Base-by-base conservation (phyloP, 2,888 invertebrate species). In the Sialis lutaria region DNA sequence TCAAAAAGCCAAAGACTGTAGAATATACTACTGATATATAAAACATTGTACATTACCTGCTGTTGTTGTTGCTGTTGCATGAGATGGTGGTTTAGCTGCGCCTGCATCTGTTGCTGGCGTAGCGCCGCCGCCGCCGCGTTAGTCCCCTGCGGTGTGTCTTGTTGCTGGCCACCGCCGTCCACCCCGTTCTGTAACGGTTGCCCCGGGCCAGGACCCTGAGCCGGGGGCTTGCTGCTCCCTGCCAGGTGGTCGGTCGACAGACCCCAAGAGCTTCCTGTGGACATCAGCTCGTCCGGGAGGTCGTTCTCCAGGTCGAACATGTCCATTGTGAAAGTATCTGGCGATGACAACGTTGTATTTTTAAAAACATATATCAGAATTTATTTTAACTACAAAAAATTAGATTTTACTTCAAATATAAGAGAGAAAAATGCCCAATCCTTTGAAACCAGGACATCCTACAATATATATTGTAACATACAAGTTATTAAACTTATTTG, bases 251-350 rank as follows among this genome's bases (percentile, higher is more conserved):
- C 82, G 34, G 66, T 63, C 33, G 65, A 61, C 48, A 73, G 64
- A 51, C 80, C 78, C 85, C 87, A 87, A 56, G 80, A 77, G 41
- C 63, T 59, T 54, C 79, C 75, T 49, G 79, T 77, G 47, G 77
- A 74, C 67, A 89, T 83, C 55, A 92, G 72, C 67, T 91, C 91
- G 69, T 91, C 90, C 42, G 91, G 91, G 57, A 92, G 77, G 67
- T 89, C 85, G 68, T 89, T 88, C 68, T 91, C 91, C 66, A 91
- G 74, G 69, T 87, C 86, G 65, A 85, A 83, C 77, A 87, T 85
- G 63, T 84, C 83, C 64, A 80, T 78, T 55, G 85, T 81, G 65
- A 83, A 78, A 64, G 82, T 79, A 75, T 85, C 86, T 80, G 68
- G 54, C 59, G 64, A 35, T 35, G 10, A n/a, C n/a, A n/a, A n/a